phyloP scores from a whole-genome alignment of 2,797 vertebrate species.

The Basileuterus tristriatus region DNA sequence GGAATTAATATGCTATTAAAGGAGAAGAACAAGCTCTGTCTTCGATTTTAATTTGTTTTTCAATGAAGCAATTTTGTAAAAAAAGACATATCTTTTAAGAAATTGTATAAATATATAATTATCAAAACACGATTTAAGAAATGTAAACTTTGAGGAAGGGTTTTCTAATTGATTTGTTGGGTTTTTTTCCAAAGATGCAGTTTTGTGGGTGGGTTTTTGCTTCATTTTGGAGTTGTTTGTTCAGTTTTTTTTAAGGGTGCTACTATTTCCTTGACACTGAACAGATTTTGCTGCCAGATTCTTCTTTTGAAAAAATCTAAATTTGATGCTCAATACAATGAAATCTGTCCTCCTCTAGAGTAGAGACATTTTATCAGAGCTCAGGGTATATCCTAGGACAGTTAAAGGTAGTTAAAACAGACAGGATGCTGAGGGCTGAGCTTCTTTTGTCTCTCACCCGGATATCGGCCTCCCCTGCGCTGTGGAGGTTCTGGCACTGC shows the following conservation, averaged over 20 bases:
- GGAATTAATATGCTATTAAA: not conserved
- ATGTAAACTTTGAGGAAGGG: not conserved
- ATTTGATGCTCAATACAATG: not conserved
- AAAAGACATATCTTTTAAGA: rapidly evolving
- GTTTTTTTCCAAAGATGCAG: not conserved
- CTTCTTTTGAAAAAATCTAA: not conserved
- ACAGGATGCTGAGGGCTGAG: not conserved
- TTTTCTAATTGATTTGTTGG: not conserved
- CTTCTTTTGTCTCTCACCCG: constrained; percentile 75
- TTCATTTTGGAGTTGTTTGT: not conserved
- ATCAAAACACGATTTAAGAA: not conserved
- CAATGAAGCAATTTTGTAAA: not conserved
- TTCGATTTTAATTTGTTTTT: not conserved
- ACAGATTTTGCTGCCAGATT: not conserved
- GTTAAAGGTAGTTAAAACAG: not conserved
- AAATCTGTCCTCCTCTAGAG: not conserved
- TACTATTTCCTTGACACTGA: not conserved
- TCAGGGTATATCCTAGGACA: not conserved
- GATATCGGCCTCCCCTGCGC: constrained; percentile 80
- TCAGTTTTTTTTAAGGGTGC: not conserved
- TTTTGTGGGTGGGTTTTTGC: not conserved
- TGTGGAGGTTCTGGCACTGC: constrained; percentile 85
- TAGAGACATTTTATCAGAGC: not conserved
- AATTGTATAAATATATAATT: not conserved
- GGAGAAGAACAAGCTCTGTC: not conserved